A percentile compares a stretch with the other conserved stretches of the same genome.
Evolutionary conservation across 1,140 invertebrate genomes (phyloP).

Genomic region (Coelopa frigida): DNA sequence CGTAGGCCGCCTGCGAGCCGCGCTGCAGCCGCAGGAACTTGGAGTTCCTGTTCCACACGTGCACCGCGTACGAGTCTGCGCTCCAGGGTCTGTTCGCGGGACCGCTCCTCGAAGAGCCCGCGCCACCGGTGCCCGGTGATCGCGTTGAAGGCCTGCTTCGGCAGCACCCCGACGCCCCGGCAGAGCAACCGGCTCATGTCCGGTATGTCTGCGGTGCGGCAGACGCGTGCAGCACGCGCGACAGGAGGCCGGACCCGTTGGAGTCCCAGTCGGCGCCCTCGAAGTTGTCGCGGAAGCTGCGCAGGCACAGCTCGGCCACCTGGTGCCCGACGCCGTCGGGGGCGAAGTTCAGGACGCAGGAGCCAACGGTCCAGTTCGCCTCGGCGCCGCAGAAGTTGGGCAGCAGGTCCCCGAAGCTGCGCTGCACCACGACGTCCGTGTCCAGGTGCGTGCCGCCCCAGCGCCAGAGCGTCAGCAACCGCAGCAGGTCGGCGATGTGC

Average conservation of each 20-base stretch:
- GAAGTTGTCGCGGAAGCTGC: constrained; percentile 54
- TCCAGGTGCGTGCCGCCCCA: constrained; percentile 73
- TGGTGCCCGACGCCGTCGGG: constrained; percentile 50
- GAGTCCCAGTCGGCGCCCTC: constrained; percentile 59
- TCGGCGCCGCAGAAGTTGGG: constrained; percentile 61
- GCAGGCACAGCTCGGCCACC: constrained; percentile 52
- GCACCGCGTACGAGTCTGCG: constrained; percentile 52
- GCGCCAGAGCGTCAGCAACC: constrained; percentile 66
- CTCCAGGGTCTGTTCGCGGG: constrained; percentile 47
- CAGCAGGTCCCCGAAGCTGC: constrained; percentile 51
- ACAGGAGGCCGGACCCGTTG: constrained; percentile 68
- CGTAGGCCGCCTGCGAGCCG: constrained; percentile 50
- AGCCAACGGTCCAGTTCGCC: constrained; percentile 52
- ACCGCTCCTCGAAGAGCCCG: constrained; percentile 52
- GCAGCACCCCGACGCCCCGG: constrained; percentile 56
- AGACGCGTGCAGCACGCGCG: constrained; percentile 53
- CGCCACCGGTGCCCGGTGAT: constrained; percentile 56
- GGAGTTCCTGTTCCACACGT: constrained; percentile 66
- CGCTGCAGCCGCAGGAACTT: constrained; percentile 43
- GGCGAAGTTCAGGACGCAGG: constrained; percentile 59
- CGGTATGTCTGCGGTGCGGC: constrained; percentile 48
- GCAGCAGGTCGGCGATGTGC: constrained; percentile 60
- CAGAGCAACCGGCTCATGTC: constrained; percentile 56
- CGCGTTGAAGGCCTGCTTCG: constrained; percentile 57
- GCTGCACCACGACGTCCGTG: constrained; percentile 64